Evolutionary conservation across 1,140 invertebrate genomes (phyloP), one percentile per base, ranked within the genome.

Genomic region (Drosophila trapezifrons): DNA sequence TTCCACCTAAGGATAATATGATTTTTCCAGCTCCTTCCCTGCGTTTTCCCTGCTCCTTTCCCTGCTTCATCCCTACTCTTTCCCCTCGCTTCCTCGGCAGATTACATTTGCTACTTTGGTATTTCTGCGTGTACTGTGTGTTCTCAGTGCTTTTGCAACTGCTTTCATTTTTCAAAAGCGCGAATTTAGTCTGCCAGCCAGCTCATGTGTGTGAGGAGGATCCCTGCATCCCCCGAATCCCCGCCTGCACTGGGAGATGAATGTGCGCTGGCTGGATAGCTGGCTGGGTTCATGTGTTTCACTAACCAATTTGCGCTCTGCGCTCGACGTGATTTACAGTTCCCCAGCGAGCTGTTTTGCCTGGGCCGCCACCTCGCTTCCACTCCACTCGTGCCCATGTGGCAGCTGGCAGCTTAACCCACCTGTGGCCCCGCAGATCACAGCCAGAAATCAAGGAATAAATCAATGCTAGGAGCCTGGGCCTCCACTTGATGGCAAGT

Each of bases 301-400:
- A 76, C 65, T 86, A 78, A 86, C 84, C 83, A 87, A 87, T 87
- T 87, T 87, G 83, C 67, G 83, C 84, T 83, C 64, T 83, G 84
- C 56, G 84, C 80, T 78, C 74, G 84, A 69, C 84, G 85, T 87
- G 84, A 87, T 87, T 87, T 87, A 87, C 84, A 80, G 73, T 90
- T 84, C 84, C 84, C 84, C 73, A 67, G 84, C 77, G 84, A 80
- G 77, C 83, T 72, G 74, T 86, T 86, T 65, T 40, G 67, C 66
- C 66, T 65, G 42, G 20, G 22, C n/a, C 13, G 18, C 63, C 70
- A 17, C 22, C 29, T n/a, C 20, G 17, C 9, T 60, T 15, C n/a
- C n/a, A n/a, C 45, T 37, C 15, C n/a, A 37, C 12, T 9, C 29
- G 25, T 2, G 18, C n/a, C 17, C 65, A 51, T 64, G 65, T 25